Base-by-base conservation (phyloP, 2,797 vertebrate species). In the Moxostoma hubbsi region DNA sequence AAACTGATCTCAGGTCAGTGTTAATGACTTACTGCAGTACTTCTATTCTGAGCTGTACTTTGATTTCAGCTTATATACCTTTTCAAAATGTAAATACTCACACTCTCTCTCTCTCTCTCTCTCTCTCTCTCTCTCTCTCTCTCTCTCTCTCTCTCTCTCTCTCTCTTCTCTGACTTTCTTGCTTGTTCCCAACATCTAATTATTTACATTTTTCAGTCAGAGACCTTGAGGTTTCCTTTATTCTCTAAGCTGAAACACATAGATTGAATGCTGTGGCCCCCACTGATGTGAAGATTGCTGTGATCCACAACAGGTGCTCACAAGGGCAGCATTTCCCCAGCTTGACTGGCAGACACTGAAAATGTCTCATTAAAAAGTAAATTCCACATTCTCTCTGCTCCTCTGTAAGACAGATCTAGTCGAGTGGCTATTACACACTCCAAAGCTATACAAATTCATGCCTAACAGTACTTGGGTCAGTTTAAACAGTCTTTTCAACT, bases 141-240 rank as follows among this genome's bases (percentile, higher is more conserved):
- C 4, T 10, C 9, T 5, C 1, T 47, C 12, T 54, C 67, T 10
- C 15, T 73, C 9, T 59, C 4, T 0, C 9, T 8, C 50, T 55
- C 16, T 71, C 36, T 9, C n/a, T 11, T 16, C 5, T 16, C 5
- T 6, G 1, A 10, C 9, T 64, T 51, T 15, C 46, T 77, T 15
- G 49, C 9, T 2, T 12, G 7, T 55, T 65, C 45, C 47, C 16
- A 45, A 57, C 55, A 24, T 75, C 47, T 75, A 82, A 81, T 79
- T 81, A 79, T 75, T 73, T 73, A 73, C 69, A 68, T 84, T 77
- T 82, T 78, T 49, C 59, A 75, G 15, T 16, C 64, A 75, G 74
- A 71, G 67, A 75, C 46, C 12, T 36, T 18, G 57, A 72, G 69
- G 61, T 16, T 59, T 77, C 59, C 11, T 55, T 61, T 51, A 64